phyloP scores from a whole-genome alignment of 2,797 vertebrate species.

The Scarus forsteni region DNA sequence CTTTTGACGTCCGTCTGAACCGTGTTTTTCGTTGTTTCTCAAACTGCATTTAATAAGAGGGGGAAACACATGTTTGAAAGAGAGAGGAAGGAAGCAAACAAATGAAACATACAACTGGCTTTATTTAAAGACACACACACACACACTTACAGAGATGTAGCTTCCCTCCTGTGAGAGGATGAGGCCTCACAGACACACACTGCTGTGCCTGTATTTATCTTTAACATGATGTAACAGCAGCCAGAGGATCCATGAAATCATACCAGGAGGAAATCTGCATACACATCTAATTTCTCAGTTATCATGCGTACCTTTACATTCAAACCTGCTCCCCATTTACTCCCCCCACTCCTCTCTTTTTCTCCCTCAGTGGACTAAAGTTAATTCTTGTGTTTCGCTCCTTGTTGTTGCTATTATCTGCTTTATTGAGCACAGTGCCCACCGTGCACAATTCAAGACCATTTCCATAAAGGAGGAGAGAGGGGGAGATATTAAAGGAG shows the following conservation, averaged over 20 bases:
- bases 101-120: constrained; percentile 21
- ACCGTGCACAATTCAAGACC: constrained; percentile 84
- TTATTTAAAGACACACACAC: constrained; percentile 9
- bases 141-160: background rate
- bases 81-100: constrained; percentile 9
- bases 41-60: constrained; percentile 9
- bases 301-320: constrained; percentile 2
- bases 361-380: constrained; percentile 47
- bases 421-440: constrained; percentile 84
- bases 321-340: background rate
- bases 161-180: constrained; percentile 8
- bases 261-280: background rate
- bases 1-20: constrained; percentile 10
- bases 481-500: constrained; percentile 90
- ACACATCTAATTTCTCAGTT: background rate
- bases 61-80: background rate
- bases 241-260: background rate
- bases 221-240: background rate
- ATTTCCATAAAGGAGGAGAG: constrained; percentile 89
- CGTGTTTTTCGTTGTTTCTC: constrained; percentile 34
- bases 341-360: constrained; percentile 16
- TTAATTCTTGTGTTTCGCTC: constrained; percentile 57
- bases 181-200: background rate
- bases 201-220: constrained; percentile 3
- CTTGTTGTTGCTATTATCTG: constrained; percentile 81